A percentile compares a stretch with the other conserved stretches of the same genome.
Evolutionary conservation across 2,888 invertebrate genomes (phyloP).

Genomic region (Drosophila buzzatii): DNA sequence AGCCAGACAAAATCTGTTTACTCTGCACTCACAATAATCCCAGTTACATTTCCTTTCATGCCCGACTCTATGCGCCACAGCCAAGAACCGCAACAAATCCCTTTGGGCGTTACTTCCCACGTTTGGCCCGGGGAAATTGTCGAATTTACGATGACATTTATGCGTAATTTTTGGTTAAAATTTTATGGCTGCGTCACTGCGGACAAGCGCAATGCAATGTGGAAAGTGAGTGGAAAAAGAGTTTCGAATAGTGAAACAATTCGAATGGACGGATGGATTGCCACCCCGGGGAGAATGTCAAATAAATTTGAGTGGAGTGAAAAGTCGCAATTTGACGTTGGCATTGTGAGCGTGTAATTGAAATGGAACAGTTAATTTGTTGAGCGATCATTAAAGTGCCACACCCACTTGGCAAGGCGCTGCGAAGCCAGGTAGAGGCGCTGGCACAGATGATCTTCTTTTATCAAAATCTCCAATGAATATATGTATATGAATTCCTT

Average conservation of each 20-base stretch:
- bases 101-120: constrained; percentile 56
- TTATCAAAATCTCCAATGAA: constrained; percentile 19
- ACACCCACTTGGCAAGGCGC: constrained; percentile 68
- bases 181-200: constrained; percentile 45
- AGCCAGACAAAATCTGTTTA: not conserved
- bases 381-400: constrained; percentile 74
- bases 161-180: constrained; percentile 62
- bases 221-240: constrained; percentile 37
- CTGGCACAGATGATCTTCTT: constrained; percentile 28
- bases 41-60: not conserved
- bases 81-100: constrained; percentile 12
- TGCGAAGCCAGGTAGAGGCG: constrained; percentile 34
- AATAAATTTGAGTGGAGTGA: constrained; percentile 74
- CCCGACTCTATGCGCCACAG: not conserved
- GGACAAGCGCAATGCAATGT: not conserved
- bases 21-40: not conserved
- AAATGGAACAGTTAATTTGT: constrained; percentile 73
- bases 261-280: constrained; percentile 4
- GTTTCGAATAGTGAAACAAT: constrained; percentile 14
- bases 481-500: constrained; percentile 8
- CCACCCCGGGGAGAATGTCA: constrained; percentile 65
- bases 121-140: constrained; percentile 35
- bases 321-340: constrained; percentile 45
- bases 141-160: constrained; percentile 83
- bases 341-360: constrained; percentile 44